Evolutionary conservation across 2,888 invertebrate genomes (phyloP).

Genomic region (Perizoma affinitatum): DNA sequence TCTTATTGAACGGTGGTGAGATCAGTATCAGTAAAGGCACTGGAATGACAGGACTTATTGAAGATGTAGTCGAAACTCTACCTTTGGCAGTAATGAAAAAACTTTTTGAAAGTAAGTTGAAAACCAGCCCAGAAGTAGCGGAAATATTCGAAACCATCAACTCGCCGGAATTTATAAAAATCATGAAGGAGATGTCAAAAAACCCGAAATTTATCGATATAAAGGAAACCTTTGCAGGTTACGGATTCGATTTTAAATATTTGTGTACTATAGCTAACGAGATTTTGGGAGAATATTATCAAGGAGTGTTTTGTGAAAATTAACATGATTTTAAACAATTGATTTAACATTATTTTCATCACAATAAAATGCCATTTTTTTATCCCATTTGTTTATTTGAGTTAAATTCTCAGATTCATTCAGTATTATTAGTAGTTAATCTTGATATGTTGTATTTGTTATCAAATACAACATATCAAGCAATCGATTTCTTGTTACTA

Average conservation of each 20-base stretch:
- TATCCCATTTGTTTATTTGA: too few relatives aligned
- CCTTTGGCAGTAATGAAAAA: conserved; percentile 51
- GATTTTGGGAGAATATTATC: conserved; percentile 49
- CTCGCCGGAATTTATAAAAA: conserved; percentile 52
- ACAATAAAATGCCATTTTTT: conserved; percentile 4
- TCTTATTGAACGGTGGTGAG: background rate
- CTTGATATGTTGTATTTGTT: too few relatives aligned
- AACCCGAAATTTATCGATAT: conserved; percentile 51
- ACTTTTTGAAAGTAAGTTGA: conserved; percentile 50
- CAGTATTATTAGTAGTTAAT: too few relatives aligned
- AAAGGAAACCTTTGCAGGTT: conserved; percentile 46
- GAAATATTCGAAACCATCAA: conserved; percentile 48
- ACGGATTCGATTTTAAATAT: conserved; percentile 50
- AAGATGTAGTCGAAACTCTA: conserved; percentile 44
- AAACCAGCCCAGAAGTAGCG: conserved; percentile 46
- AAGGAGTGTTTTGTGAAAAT: conserved; percentile 46
- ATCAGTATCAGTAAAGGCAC: conserved; percentile 31
- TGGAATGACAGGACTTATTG: conserved; percentile 48
- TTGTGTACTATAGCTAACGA: conserved; percentile 47
- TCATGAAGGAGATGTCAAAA: conserved; percentile 47
- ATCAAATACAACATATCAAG: too few relatives aligned
- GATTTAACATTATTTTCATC: conserved; percentile 9
- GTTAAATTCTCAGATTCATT: too few relatives aligned
- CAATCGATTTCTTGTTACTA: too few relatives aligned
- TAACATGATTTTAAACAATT: conserved; percentile 8